Evolutionary conservation across 2,797 vertebrate species (phyloP), one percentile per base, ranked within the genome.

Genomic region (Chromis chromis): DNA sequence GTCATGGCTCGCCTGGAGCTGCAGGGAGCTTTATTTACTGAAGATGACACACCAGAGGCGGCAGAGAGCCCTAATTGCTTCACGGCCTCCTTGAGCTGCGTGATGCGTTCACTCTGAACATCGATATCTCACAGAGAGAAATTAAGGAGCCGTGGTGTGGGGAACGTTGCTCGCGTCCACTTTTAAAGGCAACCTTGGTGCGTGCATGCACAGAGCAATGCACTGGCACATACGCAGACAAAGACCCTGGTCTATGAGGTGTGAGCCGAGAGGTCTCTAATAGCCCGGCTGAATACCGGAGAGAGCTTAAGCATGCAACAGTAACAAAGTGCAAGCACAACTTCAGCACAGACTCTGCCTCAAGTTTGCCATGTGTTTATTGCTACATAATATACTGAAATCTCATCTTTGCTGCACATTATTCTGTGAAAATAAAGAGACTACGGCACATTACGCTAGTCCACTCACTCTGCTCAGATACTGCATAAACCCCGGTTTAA

Each of bases 11-110:
- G 78, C 83, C 81, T 19, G 67, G 70, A 81, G 88, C 83, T 69
- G 82, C 76, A 36, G 78, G 82, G 79, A 84, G 87, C 81, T 88
- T 86, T 87, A 88, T 91, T 89, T 90, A 86, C 87, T 86, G 79
- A 69, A 81, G 77, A 88, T 87, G 91, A 86, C 86, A 89, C 31
- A 71, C 83, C 84, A 82, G 82, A 77, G 79, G 88, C 75, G 10
- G 74, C 84, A 74, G 80, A 80, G 79, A 82, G 74, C 82, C 79
- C 86, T 92, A 91, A 94, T 94, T 93, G 91, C 89, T 89, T 89
- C 81, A 74, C 70, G 40, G 89, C 81, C 84, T 88, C 76, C 83
- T 89, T 76, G 80, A 90, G 79, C 80, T 73, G 81, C 65, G 49
- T 66, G 76, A 88, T 74, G 75, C 69, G 27, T 80, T 83, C 81